Base-by-base conservation (phyloP, 2,888 invertebrate species). In the Plagodis dolabraria region DNA sequence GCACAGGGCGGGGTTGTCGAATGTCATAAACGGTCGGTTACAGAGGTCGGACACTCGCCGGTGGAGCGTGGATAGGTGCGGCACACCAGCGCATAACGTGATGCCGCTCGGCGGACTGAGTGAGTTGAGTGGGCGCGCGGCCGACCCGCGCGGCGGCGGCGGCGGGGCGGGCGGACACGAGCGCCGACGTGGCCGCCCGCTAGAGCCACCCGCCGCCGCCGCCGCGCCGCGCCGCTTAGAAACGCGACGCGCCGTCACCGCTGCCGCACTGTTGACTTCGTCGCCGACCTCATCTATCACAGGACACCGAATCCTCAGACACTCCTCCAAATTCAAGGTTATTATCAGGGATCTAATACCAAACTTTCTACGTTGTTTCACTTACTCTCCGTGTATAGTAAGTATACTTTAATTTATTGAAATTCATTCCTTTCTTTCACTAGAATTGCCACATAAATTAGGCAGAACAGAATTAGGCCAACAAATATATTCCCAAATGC, bases 1-100 rank as follows among this genome's bases (percentile, higher is more conserved):
- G 88, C 90, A 90, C 90, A 84, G 92, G 91, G 92, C 90, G 91
- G 89, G 91, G 91, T 91, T 89, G 87, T 87, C 86, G 86, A 90
- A 87, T 89, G 89, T 92, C 85, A 87, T 83, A 89, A 89, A 86
- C 86, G 85, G 87, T 85, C 85, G 84, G 86, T 83, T 87, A 85
- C 85, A 87, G 88, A 87, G 89, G 89, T 88, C 88, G 88, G 86
- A 82, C 85, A 85, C 87, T 86, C 76, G 83, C 81, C 79, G 83
- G 80, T 80, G 71, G 74, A 75, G 75, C 71, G 80, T 72, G 73
- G 65, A 70, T 67, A 71, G 69, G 71, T 69, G 74, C 75, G 71
- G 70, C 68, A 83, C 83, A 85, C 88, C 71, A 71, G 75, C 85
- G 73, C 78, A 76, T 77, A 74, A 75, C 76, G 77, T 82, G 77